phyloP scores from a whole-genome alignment of 2,797 vertebrate species.

The Protonibea diacanthus region DNA sequence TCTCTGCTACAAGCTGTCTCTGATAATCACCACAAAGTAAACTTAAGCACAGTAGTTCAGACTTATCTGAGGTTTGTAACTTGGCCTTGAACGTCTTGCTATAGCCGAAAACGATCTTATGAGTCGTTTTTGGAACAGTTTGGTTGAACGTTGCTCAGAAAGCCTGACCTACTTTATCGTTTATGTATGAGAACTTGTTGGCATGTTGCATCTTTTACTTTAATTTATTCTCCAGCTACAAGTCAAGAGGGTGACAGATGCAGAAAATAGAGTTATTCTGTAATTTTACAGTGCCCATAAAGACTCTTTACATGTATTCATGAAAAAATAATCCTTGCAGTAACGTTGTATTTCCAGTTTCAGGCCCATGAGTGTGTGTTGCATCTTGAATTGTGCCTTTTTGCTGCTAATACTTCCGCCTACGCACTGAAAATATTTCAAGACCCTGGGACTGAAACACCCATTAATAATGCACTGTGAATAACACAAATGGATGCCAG shows the following conservation, averaged over 20 bases:
- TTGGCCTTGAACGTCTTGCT: background rate
- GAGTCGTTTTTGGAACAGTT: background rate
- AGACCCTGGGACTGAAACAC: slow-evolving; percentile 22
- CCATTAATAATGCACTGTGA: slow-evolving; percentile 54
- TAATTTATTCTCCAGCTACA: slow-evolving; percentile 1
- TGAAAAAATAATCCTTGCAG: background rate
- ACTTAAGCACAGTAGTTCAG: too few relatives aligned
- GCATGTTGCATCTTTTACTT: background rate
- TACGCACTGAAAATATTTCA: slow-evolving; percentile 46
- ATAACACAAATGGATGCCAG: slow-evolving; percentile 50
- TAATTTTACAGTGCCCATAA: background rate
- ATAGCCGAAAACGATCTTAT: background rate
- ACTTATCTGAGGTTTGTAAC: background rate
- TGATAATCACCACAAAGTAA: too few relatives aligned
- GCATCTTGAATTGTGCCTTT: slow-evolving; percentile 25
- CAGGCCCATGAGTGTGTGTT: slow-evolving; percentile 8
- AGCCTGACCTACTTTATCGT: background rate
- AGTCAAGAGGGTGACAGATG: background rate
- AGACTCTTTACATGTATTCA: background rate
- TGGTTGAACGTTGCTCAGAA: background rate
- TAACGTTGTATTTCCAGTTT: slow-evolving; percentile 6
- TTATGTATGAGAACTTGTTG: background rate
- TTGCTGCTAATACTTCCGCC: slow-evolving; percentile 38
- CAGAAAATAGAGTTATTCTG: background rate
- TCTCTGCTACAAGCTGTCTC: too few relatives aligned